Evolutionary conservation across 2,888 invertebrate species (phyloP).

Genomic region (Saturnia pavonia): DNA sequence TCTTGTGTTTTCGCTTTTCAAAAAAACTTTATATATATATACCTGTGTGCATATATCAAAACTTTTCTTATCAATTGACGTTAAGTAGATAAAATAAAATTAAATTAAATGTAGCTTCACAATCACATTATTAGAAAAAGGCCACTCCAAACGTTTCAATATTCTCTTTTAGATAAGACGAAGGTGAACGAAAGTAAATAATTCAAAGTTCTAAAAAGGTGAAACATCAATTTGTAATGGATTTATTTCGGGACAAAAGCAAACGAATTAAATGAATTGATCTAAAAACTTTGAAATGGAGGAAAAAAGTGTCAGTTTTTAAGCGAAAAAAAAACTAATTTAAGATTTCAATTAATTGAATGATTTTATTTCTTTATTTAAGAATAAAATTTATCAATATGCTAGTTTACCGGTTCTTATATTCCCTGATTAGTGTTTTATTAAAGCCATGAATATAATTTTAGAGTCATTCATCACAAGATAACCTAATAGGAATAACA

Average conservation of each 20-base stretch:
- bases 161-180: not conserved
- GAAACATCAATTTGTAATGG: not conserved
- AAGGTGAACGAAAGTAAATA: not conserved
- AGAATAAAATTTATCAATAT: not conserved
- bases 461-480: too few species aligned
- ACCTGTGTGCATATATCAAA: not conserved
- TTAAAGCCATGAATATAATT: too few species aligned
- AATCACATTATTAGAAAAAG: slow-evolving; percentile 7
- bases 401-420: too few species aligned
- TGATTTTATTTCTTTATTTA: too few species aligned
- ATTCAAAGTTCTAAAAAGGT: not conserved
- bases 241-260: not conserved
- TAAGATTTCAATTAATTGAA: not conserved
- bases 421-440: too few species aligned
- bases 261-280: not conserved
- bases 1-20: not conserved
- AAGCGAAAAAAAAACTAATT: not conserved
- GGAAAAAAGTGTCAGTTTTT: not conserved
- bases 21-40: not conserved
- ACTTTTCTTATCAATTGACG: not conserved
- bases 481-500: too few species aligned
- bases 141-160: not conserved
- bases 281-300: not conserved
- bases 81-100: not conserved
- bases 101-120: too few species aligned